A percentile compares a stretch with the other conserved stretches of the same genome.
Conservation (phyloP, 2,797 vertebrate genomes). For the Carduelis carduelis region DNA sequence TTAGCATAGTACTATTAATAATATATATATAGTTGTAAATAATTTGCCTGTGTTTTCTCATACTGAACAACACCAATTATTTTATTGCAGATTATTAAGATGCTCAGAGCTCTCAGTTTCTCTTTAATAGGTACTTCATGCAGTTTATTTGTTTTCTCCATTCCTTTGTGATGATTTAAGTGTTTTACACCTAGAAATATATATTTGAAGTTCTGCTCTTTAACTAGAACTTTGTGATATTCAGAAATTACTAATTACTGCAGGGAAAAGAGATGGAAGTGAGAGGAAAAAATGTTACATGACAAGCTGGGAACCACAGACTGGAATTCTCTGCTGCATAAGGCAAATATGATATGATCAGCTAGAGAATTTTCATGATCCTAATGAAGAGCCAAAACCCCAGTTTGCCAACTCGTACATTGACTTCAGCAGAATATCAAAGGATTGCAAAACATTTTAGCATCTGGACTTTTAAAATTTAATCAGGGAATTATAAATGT, state of each 20-base stretch:
- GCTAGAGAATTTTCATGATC: neutral
- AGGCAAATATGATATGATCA: neutral
- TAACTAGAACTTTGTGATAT: neutral
- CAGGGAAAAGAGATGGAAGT: neutral
- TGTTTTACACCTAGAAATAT: neutral
- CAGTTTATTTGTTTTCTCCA: neutral
- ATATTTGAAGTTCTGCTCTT: neutral
- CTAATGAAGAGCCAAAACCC: neutral
- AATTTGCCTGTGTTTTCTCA: neutral
- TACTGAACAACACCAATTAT: neutral
- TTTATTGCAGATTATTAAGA: neutral
- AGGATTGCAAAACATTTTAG: constrained; percentile 6
- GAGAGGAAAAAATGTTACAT: neutral
- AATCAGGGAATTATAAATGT: neutral
- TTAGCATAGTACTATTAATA: neutral
- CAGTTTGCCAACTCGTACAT: neutral
- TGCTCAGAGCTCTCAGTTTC: neutral
- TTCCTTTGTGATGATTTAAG: neutral
- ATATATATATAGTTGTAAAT: neutral
- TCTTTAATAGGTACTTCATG: neutral
- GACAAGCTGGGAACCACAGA: neutral
- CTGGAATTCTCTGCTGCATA: neutral
- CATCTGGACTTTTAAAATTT: constrained; percentile 25
- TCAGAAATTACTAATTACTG: neutral
- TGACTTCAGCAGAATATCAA: neutral